These are phyloP conservation scores for Nannoperca obscura DNA, from an alignment of 2,797 vertebrate species.

Conservation along the genomic window DNA sequence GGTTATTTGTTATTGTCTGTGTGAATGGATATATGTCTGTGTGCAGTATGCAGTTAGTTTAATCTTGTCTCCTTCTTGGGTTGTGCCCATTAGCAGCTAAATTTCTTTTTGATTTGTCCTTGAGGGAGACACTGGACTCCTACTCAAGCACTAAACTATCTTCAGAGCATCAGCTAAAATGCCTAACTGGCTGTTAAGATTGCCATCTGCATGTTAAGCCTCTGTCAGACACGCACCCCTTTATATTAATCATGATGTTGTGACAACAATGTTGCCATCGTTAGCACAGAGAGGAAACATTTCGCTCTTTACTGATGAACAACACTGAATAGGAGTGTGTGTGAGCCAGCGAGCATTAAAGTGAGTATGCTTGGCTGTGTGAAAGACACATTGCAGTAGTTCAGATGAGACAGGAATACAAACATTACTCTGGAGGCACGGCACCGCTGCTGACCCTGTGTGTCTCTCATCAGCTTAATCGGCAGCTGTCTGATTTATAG, in stretches of 20 bases:
- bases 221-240: not conserved
- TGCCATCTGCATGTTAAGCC: not conserved
- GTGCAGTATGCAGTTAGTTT: not conserved
- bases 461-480: slow-evolving; percentile 12
- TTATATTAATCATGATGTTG: not conserved
- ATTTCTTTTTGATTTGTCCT: slow-evolving; percentile 16
- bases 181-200: not conserved
- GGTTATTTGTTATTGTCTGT: not conserved
- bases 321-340: not conserved
- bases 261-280: not conserved
- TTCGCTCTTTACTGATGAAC: not conserved
- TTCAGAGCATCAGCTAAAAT: slow-evolving; percentile 1
- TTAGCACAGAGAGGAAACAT: not conserved
- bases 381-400: not conserved
- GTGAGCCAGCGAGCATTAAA: not conserved
- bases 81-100: slow-evolving; percentile 12
- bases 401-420: slow-evolving; percentile 7
- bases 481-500: slow-evolving; percentile 20
- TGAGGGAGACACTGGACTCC: not conserved
- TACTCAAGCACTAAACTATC: slow-evolving; percentile 11
- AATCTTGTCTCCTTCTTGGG: not conserved
- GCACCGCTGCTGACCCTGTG: not conserved
- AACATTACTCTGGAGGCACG: slow-evolving; percentile 9
- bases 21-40: not conserved
- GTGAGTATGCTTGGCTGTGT: not conserved